Conservation (phyloP, 2,888 invertebrate species). For the Theretra japonica region DNA sequence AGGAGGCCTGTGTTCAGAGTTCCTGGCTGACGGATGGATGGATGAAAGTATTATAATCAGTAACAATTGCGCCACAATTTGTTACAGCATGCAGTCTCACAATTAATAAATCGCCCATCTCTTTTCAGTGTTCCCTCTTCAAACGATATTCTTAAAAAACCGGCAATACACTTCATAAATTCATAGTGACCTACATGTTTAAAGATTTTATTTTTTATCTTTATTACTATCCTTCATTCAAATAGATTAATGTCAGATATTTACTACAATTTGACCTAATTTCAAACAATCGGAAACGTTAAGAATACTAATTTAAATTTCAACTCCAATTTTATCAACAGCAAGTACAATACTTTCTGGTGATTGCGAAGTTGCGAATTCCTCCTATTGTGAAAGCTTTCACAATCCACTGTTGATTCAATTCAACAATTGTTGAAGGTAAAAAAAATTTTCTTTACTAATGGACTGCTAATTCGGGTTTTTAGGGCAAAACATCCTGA, state of each 20-base stretch:
- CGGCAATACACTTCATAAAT: too few species aligned
- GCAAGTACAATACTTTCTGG: not conserved
- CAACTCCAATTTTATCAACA: not conserved
- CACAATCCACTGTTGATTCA: slow-evolving; percentile 28
- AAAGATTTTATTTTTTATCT: not conserved
- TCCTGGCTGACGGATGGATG: too few species aligned
- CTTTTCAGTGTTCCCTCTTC: too few species aligned
- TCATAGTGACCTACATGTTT: too few species aligned
- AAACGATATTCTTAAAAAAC: too few species aligned
- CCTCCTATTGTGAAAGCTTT: slow-evolving; percentile 16
- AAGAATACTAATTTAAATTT: not conserved
- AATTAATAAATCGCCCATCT: too few species aligned
- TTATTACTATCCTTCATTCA: not conserved
- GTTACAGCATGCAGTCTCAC: too few species aligned
- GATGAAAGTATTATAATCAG: too few species aligned
- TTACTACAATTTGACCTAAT: not conserved
- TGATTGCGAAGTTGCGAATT: slow-evolving; percentile 4
- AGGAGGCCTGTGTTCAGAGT: too few species aligned
- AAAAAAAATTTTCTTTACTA: not conserved
- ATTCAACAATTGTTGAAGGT: slow-evolving; percentile 24
- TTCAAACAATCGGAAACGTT: not conserved
- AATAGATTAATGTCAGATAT: not conserved
- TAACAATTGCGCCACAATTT: too few species aligned
- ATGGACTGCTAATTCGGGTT: slow-evolving; percentile 20
- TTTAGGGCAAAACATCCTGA: not conserved